phyloP scores from a whole-genome alignment of 2,113 vertebrate genomes.

The Edolisoma coerulescens region DNA sequence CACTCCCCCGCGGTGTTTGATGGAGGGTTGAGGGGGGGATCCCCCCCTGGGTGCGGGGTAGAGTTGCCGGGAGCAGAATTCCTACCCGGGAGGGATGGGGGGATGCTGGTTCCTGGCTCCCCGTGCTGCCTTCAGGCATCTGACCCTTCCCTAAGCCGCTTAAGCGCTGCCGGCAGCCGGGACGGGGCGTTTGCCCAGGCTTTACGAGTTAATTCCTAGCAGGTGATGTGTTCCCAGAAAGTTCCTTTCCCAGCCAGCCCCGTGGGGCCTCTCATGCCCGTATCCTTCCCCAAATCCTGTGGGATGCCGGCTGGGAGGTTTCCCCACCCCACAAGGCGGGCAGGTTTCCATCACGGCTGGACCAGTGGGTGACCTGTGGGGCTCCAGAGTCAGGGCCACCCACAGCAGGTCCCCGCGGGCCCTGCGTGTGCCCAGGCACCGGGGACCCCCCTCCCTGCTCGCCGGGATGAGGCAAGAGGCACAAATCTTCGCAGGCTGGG shows the following conservation, averaged over 20 bases:
- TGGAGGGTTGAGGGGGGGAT: not conserved
- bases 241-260: not conserved
- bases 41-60: not conserved
- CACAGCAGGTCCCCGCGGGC: not conserved
- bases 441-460: fast-evolving
- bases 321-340: not conserved
- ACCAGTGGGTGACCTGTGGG: fast-evolving
- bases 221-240: slow-evolving; percentile 36
- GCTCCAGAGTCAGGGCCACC: not conserved
- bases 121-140: not conserved
- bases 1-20: fast-evolving
- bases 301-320: not conserved
- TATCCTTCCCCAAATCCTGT: not conserved
- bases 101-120: not conserved
- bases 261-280: not conserved
- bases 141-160: slow-evolving; percentile 44
- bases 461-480: not conserved
- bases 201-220: slow-evolving; percentile 49
- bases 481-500: not conserved
- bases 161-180: not conserved
- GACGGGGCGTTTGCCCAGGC: not conserved
- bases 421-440: not conserved
- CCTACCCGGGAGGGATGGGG: not conserved
- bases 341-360: not conserved
- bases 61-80: not conserved